These are phyloP conservation scores for Antitype chi DNA, from an alignment of 2,888 invertebrate genomes.

Conservation along the genomic window DNA sequence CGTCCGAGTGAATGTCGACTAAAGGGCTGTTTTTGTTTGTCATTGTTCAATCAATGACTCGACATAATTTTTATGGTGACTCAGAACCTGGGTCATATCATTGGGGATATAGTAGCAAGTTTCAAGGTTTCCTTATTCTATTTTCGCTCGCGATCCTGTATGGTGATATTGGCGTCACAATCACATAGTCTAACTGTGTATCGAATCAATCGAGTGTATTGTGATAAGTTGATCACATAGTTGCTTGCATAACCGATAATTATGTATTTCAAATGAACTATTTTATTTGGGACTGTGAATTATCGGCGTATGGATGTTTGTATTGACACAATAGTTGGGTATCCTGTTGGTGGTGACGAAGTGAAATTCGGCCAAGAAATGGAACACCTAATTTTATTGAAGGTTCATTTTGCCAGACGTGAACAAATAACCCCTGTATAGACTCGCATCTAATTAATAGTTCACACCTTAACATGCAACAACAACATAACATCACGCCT, in stretches of 20 bases:
- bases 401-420: not conserved
- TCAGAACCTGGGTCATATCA: constrained; percentile 11
- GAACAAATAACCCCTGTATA: not conserved
- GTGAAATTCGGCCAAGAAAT: not conserved
- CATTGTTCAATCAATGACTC: constrained; percentile 3
- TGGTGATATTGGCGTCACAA: not conserved
- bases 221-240: not conserved
- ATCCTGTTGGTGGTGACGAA: not conserved
- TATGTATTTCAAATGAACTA: not conserved
- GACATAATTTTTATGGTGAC: not conserved
- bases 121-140: constrained; percentile 5
- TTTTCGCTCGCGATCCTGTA: constrained; percentile 4
- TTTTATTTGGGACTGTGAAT: not conserved
- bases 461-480: not conserved
- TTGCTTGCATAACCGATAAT: not conserved
- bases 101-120: not conserved
- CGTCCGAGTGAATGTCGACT: no score
- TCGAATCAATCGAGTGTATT: not conserved
- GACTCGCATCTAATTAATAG: not conserved
- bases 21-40: not conserved
- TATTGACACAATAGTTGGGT: not conserved
- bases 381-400: not conserved
- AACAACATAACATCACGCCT: no score
- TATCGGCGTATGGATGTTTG: no score
- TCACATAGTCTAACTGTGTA: not conserved